These are phyloP conservation scores for Opisthocomus hoazin DNA, from an alignment of 2,113 vertebrate genomes.

Conservation along the genomic window DNA sequence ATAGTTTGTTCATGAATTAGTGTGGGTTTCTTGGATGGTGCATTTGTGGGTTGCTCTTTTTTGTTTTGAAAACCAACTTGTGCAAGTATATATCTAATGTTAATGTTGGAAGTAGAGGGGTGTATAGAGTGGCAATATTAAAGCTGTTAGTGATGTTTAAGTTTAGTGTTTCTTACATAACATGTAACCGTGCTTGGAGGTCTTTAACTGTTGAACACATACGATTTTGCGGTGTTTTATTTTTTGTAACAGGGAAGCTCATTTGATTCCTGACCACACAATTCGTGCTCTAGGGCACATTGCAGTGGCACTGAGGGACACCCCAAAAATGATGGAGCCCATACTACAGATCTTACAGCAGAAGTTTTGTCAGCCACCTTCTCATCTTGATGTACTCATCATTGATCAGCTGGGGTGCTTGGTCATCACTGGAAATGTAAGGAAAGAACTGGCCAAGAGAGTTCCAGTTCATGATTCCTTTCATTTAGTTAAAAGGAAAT, in stretches of 20 bases:
- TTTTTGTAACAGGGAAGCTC: slow-evolving; percentile 81
- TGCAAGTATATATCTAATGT: neutral
- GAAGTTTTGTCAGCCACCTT: slow-evolving; percentile 95
- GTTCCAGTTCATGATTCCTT: neutral
- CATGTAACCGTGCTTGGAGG: neutral
- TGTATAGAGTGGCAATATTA: neutral
- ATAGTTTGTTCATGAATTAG: neutral
- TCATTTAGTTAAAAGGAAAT: neutral
- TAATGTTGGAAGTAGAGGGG: neutral
- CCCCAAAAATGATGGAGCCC: slow-evolving; percentile 93
- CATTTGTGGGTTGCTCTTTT: neutral
- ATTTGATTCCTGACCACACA: slow-evolving; percentile 95
- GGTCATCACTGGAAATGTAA: slow-evolving; percentile 96
- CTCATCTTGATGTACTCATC: slow-evolving; percentile 91
- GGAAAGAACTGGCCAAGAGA: neutral
- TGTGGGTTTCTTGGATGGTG: neutral
- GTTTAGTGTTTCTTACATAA: neutral
- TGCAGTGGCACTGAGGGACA: slow-evolving; percentile 91
- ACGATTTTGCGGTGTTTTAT: neutral
- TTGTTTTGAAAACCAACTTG: neutral
- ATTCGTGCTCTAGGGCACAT: slow-evolving; percentile 94
- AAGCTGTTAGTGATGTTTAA: neutral
- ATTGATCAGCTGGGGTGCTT: slow-evolving; percentile 95
- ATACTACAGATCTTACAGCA: slow-evolving; percentile 97
- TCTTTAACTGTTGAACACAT: neutral